A percentile compares a stretch with the other conserved stretches of the same genome.
Conservation (phyloP, 2,113 vertebrate genomes). For the Pomatostomus ruficeps region DNA sequence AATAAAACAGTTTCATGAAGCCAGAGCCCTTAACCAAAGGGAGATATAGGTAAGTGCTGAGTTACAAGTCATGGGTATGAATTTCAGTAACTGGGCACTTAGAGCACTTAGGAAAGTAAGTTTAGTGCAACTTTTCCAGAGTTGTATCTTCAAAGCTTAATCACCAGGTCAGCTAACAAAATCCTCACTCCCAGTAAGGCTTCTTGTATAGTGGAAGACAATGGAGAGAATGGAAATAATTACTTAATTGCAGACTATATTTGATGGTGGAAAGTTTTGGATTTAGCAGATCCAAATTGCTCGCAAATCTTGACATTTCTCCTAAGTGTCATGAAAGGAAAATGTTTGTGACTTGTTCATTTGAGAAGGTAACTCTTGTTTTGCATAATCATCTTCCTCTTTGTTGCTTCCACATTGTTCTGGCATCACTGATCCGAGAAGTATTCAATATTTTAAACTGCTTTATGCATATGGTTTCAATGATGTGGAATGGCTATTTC, state of each 20-base stretch:
- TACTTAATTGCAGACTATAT: neutral
- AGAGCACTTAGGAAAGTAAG: neutral
- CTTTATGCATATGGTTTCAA: neutral
- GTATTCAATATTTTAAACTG: neutral
- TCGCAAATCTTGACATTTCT: neutral
- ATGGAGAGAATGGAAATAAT: neutral
- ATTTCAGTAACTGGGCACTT: neutral
- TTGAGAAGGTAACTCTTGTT: neutral
- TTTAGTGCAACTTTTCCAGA: neutral
- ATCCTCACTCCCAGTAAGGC: neutral
- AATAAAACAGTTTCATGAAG: neutral
- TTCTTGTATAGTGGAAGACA: neutral
- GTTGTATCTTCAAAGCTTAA: neutral
- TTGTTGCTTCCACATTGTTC: neutral
- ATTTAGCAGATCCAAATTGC: neutral
- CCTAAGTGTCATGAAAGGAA: neutral
- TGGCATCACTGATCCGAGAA: neutral
- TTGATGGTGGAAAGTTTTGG: neutral
- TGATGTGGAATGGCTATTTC: neutral
- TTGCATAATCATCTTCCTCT: constrained; percentile 9
- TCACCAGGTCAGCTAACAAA: neutral
- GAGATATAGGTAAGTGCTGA: neutral
- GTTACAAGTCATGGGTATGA: neutral
- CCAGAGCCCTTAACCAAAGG: neutral
- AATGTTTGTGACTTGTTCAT: neutral